phyloP scores from a whole-genome alignment of 1,140 invertebrate genomes.

The Papilio glaucus region DNA sequence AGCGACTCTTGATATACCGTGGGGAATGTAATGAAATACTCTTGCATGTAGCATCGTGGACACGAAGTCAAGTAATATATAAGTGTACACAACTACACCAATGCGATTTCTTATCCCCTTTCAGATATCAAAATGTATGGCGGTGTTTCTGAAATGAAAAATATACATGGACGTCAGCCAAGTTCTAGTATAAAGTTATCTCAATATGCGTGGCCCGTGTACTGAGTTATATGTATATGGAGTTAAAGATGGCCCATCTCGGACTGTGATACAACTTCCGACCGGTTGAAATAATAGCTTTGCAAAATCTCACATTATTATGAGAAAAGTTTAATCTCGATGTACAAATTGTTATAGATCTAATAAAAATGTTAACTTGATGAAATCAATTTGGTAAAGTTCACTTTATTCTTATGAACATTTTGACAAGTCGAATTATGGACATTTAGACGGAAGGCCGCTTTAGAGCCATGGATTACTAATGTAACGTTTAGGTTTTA shows the following conservation, averaged over 20 bases:
- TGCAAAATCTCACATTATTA: neutral
- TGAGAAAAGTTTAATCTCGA: neutral
- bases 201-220: constrained; percentile 6
- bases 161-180: constrained; percentile 37
- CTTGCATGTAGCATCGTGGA: neutral
- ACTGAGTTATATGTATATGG: constrained; percentile 12
- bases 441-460: neutral
- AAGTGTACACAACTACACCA: constrained; percentile 24
- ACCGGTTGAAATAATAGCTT: constrained; percentile 17
- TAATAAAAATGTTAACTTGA: neutral
- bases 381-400: neutral
- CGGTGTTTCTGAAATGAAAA: constrained; percentile 36
- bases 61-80: neutral
- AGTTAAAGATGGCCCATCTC: constrained; percentile 18
- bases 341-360: neutral
- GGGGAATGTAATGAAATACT: neutral
- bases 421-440: neutral
- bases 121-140: constrained; percentile 33
- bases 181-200: constrained; percentile 12
- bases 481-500: too few species aligned
- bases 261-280: constrained; percentile 23
- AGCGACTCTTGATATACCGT: too few species aligned
- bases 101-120: constrained; percentile 27
- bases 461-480: too few species aligned
- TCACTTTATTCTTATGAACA: neutral